Evolutionary conservation across 2,113 vertebrate genomes (phyloP).

Genomic region (Picathartes gymnocephalus): DNA sequence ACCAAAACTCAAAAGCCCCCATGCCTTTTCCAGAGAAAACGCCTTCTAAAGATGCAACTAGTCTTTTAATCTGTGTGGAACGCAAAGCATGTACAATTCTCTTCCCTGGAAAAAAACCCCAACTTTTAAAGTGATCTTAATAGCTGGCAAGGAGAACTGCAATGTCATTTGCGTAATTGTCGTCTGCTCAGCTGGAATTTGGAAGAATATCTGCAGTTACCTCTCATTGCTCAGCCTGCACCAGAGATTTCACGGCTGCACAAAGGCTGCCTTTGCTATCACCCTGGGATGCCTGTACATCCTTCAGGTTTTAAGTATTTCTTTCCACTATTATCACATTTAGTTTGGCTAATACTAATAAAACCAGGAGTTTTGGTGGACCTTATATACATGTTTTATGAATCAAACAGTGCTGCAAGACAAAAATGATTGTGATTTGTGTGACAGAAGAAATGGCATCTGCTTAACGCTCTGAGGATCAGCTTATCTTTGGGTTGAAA

Average conservation of each 20-base stretch:
- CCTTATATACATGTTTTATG: neutral
- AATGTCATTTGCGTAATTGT: neutral
- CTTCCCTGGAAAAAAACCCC: neutral
- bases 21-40: neutral
- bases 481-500: neutral
- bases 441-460: neutral
- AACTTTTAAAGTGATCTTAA: neutral
- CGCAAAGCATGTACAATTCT: neutral
- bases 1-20: neutral
- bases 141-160: neutral
- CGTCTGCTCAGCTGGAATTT: neutral
- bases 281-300: neutral
- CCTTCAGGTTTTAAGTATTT: neutral
- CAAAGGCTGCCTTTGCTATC: neutral
- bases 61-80: neutral
- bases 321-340: neutral
- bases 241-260: neutral
- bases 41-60: neutral
- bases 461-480: neutral
- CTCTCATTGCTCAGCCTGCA: neutral
- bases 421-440: neutral
- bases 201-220: conserved; percentile 12
- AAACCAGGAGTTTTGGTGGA: neutral
- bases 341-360: neutral
- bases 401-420: neutral